Conservation (phyloP, 2,797 vertebrate species). For the Hoplostethus atlanticus region DNA sequence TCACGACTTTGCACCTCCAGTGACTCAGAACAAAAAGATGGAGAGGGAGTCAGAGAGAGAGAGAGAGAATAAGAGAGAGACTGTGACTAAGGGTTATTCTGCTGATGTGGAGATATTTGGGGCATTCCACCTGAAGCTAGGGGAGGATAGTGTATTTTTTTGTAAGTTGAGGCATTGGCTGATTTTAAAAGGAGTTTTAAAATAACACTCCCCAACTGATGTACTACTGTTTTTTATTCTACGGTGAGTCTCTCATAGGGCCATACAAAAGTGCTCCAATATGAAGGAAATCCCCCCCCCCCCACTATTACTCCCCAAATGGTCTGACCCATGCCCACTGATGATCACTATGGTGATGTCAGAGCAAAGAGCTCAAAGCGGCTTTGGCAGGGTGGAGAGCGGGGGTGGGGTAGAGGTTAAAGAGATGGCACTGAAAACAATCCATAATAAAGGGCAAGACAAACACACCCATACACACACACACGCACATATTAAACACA, state of each 20-base stretch:
- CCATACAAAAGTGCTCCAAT: constrained; percentile 50
- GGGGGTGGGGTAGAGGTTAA: constrained; percentile 53
- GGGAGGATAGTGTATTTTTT: constrained; percentile 26
- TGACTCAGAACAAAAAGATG: constrained; percentile 47
- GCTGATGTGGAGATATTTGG: constrained; percentile 68
- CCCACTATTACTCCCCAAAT: constrained; percentile 48
- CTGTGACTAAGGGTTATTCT: constrained; percentile 66
- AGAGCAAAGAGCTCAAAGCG: constrained; percentile 77
- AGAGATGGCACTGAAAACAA: constrained; percentile 59
- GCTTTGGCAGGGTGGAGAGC: constrained; percentile 69
- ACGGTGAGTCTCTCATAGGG: constrained; percentile 45
- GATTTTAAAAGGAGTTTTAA: constrained; percentile 26
- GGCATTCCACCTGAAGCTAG: constrained; percentile 29
- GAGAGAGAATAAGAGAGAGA: constrained; percentile 4
- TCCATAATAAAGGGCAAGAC: constrained; percentile 34
- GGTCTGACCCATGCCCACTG: constrained; percentile 67
- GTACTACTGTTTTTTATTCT: constrained; percentile 19
- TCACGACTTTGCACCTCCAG: constrained; percentile 49
- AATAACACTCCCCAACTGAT: constrained; percentile 35
- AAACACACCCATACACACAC: constrained; percentile 17
- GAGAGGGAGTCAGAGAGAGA: constrained; percentile 32
- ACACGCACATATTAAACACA: constrained; percentile 1
- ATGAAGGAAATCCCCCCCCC: constrained; percentile 51
- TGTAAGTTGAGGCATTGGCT: constrained; percentile 30
- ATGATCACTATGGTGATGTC: constrained; percentile 74